A percentile compares a stretch with the other conserved stretches of the same genome.
These are phyloP conservation scores for Drepana falcataria DNA, from an alignment of 2,888 invertebrate genomes.

Conservation along the genomic window DNA sequence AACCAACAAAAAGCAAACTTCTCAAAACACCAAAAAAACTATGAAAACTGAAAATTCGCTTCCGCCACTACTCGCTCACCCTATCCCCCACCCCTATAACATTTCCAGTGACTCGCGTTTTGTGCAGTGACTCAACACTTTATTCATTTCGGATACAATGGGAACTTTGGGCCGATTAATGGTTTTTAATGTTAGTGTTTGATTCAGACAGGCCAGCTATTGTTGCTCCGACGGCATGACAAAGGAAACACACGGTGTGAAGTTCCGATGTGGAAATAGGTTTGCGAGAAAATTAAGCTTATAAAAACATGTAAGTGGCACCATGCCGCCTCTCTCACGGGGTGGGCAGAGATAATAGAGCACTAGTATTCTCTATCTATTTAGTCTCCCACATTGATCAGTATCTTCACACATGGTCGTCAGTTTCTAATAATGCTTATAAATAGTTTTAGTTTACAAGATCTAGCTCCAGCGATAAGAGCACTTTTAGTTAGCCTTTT, in stretches of 20 bases:
- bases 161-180: slow-evolving; percentile 40
- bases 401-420: too few species aligned
- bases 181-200: slow-evolving; percentile 46
- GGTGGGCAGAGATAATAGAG: too few species aligned
- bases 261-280: background rate
- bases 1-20: too few species aligned
- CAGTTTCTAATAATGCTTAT: too few species aligned
- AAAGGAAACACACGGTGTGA: slow-evolving; percentile 1
- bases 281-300: background rate
- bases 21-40: too few species aligned
- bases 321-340: too few species aligned
- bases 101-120: slow-evolving; percentile 43
- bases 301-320: background rate
- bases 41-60: too few species aligned
- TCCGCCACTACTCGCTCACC: background rate
- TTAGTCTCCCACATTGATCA: too few species aligned
- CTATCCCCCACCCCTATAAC: slow-evolving; percentile 10
- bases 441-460: too few species aligned
- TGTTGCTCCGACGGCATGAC: slow-evolving; percentile 20
- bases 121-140: slow-evolving; percentile 45
- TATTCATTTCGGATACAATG: slow-evolving; percentile 37
- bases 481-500: too few species aligned
- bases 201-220: slow-evolving; percentile 30
- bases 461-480: too few species aligned
- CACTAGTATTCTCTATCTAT: too few species aligned